Evolutionary conservation across 1,140 invertebrate species (phyloP).

Genomic region (Leptinotarsa undecemlineata): DNA sequence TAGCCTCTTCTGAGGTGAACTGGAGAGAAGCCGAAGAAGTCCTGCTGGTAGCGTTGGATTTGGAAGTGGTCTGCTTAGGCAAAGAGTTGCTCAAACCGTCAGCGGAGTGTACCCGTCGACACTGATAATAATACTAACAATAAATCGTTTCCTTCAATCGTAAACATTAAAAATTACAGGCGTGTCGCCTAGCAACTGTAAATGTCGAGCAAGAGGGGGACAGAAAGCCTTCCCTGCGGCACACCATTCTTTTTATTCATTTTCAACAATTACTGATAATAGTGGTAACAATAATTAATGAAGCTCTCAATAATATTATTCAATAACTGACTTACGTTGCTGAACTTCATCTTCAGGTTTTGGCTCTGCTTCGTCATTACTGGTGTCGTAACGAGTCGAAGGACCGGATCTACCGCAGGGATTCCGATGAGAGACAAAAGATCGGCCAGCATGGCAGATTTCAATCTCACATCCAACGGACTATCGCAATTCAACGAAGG

Average conservation of each 20-base stretch:
- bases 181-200: not conserved
- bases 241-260: too few species aligned
- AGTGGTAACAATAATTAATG: too few species aligned
- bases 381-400: constrained; percentile 53
- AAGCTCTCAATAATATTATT: too few species aligned
- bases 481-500: constrained; percentile 93
- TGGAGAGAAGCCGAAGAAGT: constrained; percentile 36
- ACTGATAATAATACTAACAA: constrained; percentile 51
- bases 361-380: constrained; percentile 29
- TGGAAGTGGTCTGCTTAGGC: constrained; percentile 50
- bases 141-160: not conserved
- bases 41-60: constrained; percentile 44
- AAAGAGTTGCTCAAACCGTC: constrained; percentile 61
- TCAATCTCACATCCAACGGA: constrained; percentile 88
- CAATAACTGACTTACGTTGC: not conserved
- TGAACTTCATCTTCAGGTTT: constrained; percentile 48
- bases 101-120: constrained; percentile 69
- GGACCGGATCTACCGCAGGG: constrained; percentile 74
- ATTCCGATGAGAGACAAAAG: constrained; percentile 87
- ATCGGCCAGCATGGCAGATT: constrained; percentile 88
- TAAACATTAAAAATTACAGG: not conserved
- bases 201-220: too few species aligned
- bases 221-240: too few species aligned
- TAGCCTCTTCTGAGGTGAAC: constrained; percentile 77
- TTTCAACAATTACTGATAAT: too few species aligned